Conservation (phyloP, 2,888 invertebrate species). For the Sycophila texana region DNA sequence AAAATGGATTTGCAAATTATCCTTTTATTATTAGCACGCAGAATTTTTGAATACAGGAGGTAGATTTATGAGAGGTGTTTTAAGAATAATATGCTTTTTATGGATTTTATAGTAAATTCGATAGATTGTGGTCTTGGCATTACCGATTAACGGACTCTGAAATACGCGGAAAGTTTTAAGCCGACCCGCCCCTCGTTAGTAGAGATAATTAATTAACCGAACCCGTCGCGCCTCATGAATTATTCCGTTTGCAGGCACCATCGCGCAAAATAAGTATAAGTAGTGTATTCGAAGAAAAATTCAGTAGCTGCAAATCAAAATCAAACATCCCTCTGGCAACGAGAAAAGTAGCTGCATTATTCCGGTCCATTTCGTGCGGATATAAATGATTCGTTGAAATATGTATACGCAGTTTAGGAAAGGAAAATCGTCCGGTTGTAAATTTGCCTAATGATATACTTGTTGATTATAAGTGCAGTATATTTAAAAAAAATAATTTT, state of each 20-base stretch:
- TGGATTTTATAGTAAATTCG: too few relatives aligned
- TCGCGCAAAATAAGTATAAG: background rate
- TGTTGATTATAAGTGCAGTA: too few relatives aligned
- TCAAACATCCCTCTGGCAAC: background rate
- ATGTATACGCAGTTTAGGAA: conserved; percentile 52
- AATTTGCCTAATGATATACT: too few relatives aligned
- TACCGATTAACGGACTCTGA: conserved; percentile 32
- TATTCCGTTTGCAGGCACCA: conserved; percentile 57
- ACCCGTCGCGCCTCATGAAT: conserved; percentile 61
- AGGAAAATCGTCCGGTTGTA: too few relatives aligned
- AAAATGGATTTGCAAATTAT: too few relatives aligned
- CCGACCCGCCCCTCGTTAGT: conserved; percentile 63
- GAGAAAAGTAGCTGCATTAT: conserved; percentile 25
- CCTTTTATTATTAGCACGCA: too few relatives aligned
- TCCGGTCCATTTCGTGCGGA: conserved; percentile 45
- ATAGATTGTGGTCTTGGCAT: background rate
- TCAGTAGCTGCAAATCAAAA: conserved; percentile 34
- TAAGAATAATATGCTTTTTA: too few relatives aligned
- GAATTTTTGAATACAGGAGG: too few relatives aligned
- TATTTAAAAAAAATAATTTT: too few relatives aligned
- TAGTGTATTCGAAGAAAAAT: conserved; percentile 11
- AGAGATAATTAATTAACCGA: conserved; percentile 66
- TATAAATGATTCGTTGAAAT: conserved; percentile 67
- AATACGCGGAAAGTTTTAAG: conserved; percentile 63
- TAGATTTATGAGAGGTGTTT: too few relatives aligned